Conservation (phyloP, 1,140 invertebrate genomes). For the Ceratina calcarata region DNA sequence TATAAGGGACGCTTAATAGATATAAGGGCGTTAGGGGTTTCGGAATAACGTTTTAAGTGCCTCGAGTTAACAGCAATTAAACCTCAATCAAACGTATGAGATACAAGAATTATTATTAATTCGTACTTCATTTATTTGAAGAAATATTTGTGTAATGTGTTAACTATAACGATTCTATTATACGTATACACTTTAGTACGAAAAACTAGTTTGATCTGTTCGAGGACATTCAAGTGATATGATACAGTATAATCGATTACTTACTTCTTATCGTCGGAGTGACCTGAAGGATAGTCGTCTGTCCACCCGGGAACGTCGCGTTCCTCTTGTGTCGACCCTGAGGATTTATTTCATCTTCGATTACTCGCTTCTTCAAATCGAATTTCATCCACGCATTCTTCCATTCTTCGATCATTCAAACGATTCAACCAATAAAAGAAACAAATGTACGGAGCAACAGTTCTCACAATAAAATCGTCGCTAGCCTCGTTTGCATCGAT, state of each 20-base stretch:
- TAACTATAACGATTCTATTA: too few relatives aligned
- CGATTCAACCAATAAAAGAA: not conserved
- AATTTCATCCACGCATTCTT: slow-evolving; percentile 23
- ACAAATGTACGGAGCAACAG: too few relatives aligned
- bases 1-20: too few relatives aligned
- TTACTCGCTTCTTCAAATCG: not conserved
- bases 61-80: too few relatives aligned
- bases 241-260: slow-evolving; percentile 54
- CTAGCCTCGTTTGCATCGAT: not conserved
- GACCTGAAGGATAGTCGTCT: slow-evolving; percentile 81
- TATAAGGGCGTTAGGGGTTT: too few relatives aligned
- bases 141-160: too few relatives aligned
- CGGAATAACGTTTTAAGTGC: too few relatives aligned
- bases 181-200: too few relatives aligned
- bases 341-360: slow-evolving; percentile 49
- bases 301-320: slow-evolving; percentile 90
- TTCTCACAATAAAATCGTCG: too few relatives aligned
- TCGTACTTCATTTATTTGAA: too few relatives aligned
- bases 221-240: too few relatives aligned
- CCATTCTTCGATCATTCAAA: not conserved
- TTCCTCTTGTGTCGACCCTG: slow-evolving; percentile 90
- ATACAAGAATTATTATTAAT: not conserved
- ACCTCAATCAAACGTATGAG: not conserved
- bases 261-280: slow-evolving; percentile 78
- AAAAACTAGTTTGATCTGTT: not conserved